Percentiles rank a stretch among this genome's conserved stretches.
Conservation (phyloP, 2,113 vertebrate species). For the Telmatochromis brachygnathus region DNA sequence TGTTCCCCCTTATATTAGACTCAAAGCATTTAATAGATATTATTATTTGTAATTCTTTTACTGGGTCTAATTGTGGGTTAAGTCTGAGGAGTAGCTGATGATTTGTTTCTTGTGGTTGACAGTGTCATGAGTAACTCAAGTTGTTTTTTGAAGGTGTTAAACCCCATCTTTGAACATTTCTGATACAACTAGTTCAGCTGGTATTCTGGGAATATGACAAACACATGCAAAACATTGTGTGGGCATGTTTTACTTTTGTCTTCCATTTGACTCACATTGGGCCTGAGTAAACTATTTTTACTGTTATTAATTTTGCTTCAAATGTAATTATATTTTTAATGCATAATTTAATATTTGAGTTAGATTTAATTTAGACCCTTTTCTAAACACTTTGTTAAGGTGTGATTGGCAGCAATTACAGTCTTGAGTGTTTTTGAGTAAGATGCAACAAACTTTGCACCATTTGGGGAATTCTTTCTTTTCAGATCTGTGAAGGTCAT, state of each 20-base stretch:
- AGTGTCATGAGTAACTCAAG: not conserved
- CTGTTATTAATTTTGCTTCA: not conserved
- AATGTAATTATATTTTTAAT: not conserved
- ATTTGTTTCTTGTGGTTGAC: not conserved
- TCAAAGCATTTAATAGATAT: not conserved
- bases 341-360: not conserved
- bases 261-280: not conserved
- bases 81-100: not conserved
- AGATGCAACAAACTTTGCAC: not conserved
- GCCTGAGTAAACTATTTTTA: not conserved
- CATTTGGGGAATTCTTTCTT: not conserved
- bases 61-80: not conserved
- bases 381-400: not conserved
- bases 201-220: constrained; percentile 14
- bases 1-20: not conserved
- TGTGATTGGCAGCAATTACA: not conserved
- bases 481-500: not conserved
- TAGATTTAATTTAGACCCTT: not conserved
- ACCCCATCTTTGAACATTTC: constrained; percentile 4
- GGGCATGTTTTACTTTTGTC: not conserved
- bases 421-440: not conserved
- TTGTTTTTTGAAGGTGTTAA: not conserved
- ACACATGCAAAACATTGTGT: not conserved
- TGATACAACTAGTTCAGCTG: constrained; percentile 30
- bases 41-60: not conserved